A percentile compares a stretch with the other conserved stretches of the same genome.
Conservation (phyloP, 2,797 vertebrate genomes). For the Carcharodon carcharias region DNA sequence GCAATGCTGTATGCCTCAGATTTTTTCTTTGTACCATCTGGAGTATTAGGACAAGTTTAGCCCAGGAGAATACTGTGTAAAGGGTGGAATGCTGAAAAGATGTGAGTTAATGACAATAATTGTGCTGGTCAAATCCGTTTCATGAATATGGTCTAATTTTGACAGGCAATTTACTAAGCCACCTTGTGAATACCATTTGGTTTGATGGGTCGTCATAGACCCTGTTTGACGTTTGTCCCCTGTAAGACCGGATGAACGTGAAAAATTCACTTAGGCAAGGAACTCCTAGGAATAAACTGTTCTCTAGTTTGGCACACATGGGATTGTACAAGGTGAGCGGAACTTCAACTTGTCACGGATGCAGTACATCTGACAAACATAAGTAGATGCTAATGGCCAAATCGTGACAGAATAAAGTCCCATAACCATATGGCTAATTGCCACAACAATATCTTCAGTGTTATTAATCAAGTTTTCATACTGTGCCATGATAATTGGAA, state of each 20-base stretch:
- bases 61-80: conserved; percentile 54
- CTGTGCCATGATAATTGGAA: conserved; percentile 99
- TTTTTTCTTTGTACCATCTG: conserved; percentile 63
- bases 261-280: conserved; percentile 77
- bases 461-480: conserved; percentile 99
- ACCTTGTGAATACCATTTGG: conserved; percentile 55
- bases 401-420: conserved; percentile 99
- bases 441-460: conserved; percentile 99
- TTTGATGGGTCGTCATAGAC: conserved; percentile 75
- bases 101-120: conserved; percentile 53
- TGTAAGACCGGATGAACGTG: conserved; percentile 77
- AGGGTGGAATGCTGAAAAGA: conserved; percentile 50
- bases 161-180: conserved; percentile 51
- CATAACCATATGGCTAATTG: conserved; percentile 99
- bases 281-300: conserved; percentile 76
- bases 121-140: conserved; percentile 54
- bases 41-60: conserved; percentile 63
- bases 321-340: conserved; percentile 95
- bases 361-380: conserved; percentile 96
- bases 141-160: conserved; percentile 50
- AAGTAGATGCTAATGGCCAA: conserved; percentile 99
- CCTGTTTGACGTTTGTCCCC: conserved; percentile 83
- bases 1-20: conserved; percentile 51
- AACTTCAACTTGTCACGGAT: conserved; percentile 98
- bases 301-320: conserved; percentile 71